phyloP scores from a whole-genome alignment of 92 coral and sea anemone genomes.

The Porites evermanni region DNA sequence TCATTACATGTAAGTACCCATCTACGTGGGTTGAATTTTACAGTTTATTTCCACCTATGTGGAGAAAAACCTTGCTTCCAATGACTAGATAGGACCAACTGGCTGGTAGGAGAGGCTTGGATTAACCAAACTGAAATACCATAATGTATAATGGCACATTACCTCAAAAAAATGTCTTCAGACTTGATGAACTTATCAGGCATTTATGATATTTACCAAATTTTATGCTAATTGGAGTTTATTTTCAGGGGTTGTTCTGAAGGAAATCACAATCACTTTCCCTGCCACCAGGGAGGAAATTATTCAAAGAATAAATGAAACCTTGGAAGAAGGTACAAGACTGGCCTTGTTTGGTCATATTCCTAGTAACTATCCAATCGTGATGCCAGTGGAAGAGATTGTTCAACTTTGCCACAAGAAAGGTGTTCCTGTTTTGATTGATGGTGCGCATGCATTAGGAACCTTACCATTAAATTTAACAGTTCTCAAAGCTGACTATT shows the following conservation, averaged over 20 bases:
- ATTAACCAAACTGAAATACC: too few species aligned
- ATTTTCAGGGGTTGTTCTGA: slow-evolving; percentile 49
- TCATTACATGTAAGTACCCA: too few species aligned
- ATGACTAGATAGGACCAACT: too few species aligned
- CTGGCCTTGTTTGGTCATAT: slow-evolving; percentile 72
- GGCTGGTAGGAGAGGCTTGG: too few species aligned
- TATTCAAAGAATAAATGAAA: slow-evolving; percentile 35
- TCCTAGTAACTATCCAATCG: slow-evolving; percentile 65
- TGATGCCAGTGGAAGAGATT: slow-evolving; percentile 68
- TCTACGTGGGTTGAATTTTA: too few species aligned
- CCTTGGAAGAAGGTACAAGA: slow-evolving; percentile 64
- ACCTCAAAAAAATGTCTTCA: neutral
- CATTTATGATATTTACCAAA: too few species aligned
- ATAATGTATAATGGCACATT: too few species aligned
- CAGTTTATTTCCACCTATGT: too few species aligned
- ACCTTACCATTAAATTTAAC: slow-evolving; percentile 44
- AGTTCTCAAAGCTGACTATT: slow-evolving; percentile 63
- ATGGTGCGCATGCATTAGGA: slow-evolving; percentile 79
- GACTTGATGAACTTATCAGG: too few species aligned
- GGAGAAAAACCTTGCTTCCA: too few species aligned
- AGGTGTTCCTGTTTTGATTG: slow-evolving; percentile 71
- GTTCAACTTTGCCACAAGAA: slow-evolving; percentile 68
- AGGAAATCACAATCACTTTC: slow-evolving; percentile 55
- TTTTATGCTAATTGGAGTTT: neutral
- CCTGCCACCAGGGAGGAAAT: slow-evolving; percentile 64